A percentile compares a stretch with the other conserved stretches of the same genome.
These are phyloP conservation scores for Ypsolopha scabrella DNA, from an alignment of 2,888 invertebrate genomes.

Conservation along the genomic window DNA sequence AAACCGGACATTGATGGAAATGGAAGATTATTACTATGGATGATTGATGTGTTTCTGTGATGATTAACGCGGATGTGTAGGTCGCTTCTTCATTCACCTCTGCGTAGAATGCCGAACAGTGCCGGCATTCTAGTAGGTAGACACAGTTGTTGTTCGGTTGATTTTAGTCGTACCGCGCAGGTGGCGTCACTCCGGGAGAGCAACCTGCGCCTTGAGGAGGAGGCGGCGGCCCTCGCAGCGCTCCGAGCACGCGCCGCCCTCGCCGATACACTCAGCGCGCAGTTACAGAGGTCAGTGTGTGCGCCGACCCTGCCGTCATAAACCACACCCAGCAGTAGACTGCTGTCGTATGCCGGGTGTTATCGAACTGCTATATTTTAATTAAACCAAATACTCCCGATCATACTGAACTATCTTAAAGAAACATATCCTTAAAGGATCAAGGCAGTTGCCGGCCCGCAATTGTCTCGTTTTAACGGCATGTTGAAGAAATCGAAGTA, in stretches of 20 bases:
- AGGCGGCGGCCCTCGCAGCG: conserved; percentile 55
- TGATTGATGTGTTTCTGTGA: not conserved
- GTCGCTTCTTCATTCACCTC: not conserved
- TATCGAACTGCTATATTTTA: no score
- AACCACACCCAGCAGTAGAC: no score
- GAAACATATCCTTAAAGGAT: no score
- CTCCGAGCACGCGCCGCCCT: conserved; percentile 51
- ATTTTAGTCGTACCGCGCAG: conserved; percentile 15
- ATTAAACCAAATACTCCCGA: no score
- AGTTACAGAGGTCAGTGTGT: conserved; percentile 42
- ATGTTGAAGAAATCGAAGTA: no score
- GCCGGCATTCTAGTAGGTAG: not conserved
- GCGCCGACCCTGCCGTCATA: no score
- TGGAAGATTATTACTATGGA: not conserved
- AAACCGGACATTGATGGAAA: not conserved
- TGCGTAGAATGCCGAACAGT: no score
- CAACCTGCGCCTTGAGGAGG: conserved; percentile 43
- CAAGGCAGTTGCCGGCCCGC: no score
- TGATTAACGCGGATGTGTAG: not conserved
- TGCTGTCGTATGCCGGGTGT: no score
- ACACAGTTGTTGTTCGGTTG: not conserved
- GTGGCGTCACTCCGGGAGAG: conserved; percentile 30
- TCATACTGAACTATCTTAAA: no score
- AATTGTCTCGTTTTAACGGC: no score
- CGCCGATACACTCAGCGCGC: conserved; percentile 47